Base-by-base conservation (phyloP, 1,140 invertebrate species). In the Phthorimaea operculella region DNA sequence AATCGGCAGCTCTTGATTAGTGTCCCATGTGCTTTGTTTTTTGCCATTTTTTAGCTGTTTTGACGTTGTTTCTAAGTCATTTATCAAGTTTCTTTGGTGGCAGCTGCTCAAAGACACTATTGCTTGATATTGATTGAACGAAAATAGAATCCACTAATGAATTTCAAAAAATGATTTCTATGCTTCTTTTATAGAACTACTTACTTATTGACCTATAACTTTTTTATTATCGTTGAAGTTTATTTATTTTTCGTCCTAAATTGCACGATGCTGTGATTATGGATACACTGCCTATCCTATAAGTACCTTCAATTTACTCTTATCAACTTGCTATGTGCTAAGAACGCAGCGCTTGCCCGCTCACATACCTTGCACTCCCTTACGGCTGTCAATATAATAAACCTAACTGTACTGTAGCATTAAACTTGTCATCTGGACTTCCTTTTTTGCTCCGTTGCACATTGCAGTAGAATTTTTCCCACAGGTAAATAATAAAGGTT, bases 1-100 rank as follows among this genome's bases (percentile, higher is more conserved):
- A 83, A 83, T 84, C 81, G 65, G 69, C 72, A 71, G 63, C 54
- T 56, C 66, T 58, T 83, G 74, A 81, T 80, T 83, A 78, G 74
- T 73, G 75, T 66, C 68, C 73, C 73, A 79, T 75, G 72, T 71
- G 76, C 59, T 58, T 62, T 58, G 59, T 77, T 81, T 80, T 81
- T 79, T 77, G 63, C 54, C 28, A 69, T 68, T 76, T 58, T 76
- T 73, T 70, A 68, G 68, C 60, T 63, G 59, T 67, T 67, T 63
- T 58, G 15, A 51, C 54, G 44, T 49, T 34, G 53, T 52, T 62
- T 60, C 57, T 56, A 49, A 52, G 50, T 51, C 74, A 77, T 83
- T 76, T 73, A 73, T 78, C 68, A 76, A 70, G 60, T 66, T 70
- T 60, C 54, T 66, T 72, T 70, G 69, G 21, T 6, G 49, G 67